Conservation (phyloP, 1,140 invertebrate species). For the Drosophila ogumai region DNA sequence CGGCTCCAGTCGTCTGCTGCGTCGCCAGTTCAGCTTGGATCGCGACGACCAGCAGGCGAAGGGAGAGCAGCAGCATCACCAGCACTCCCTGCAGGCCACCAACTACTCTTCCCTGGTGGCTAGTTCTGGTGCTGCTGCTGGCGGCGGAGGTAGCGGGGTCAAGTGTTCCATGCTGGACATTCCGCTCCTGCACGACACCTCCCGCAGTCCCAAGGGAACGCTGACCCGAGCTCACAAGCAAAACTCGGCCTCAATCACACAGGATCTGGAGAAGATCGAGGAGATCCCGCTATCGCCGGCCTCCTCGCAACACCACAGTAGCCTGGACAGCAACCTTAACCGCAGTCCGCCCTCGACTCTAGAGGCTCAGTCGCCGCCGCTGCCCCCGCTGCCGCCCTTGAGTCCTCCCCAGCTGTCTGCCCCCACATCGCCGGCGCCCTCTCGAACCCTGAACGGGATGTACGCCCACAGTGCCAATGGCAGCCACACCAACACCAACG, state of each 20-base stretch:
- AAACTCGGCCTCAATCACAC: conserved; percentile 89
- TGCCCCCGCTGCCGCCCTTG: conserved; percentile 23
- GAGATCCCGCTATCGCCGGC: conserved; percentile 87
- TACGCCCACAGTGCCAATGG: conserved; percentile 39
- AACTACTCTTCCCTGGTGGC: conserved; percentile 63
- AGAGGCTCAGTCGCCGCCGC: conserved; percentile 74
- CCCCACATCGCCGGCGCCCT: conserved; percentile 75
- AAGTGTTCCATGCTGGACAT: conserved; percentile 78
- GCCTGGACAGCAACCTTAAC: conserved; percentile 81
- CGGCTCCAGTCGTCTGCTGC: conserved; percentile 86
- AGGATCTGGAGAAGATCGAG: conserved; percentile 90
- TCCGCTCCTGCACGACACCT: conserved; percentile 70
- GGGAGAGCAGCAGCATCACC: conserved; percentile 76
- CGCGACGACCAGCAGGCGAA: conserved; percentile 86
- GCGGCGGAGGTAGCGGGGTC: conserved; percentile 2
- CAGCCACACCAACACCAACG: conserved; percentile 11
- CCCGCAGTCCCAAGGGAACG: conserved; percentile 76
- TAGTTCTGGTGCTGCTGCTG: conserved; percentile 51
- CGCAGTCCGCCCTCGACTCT: conserved; percentile 79
- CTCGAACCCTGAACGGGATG: conserved; percentile 66
- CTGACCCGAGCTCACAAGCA: conserved; percentile 87
- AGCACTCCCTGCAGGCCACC: conserved; percentile 69
- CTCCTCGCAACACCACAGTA: conserved; percentile 79
- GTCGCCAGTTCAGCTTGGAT: conserved; percentile 90
- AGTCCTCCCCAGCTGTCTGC: conserved; percentile 71